These are phyloP conservation scores for Drosophila dunni DNA, from an alignment of 1,140 invertebrate species.

Conservation along the genomic window DNA sequence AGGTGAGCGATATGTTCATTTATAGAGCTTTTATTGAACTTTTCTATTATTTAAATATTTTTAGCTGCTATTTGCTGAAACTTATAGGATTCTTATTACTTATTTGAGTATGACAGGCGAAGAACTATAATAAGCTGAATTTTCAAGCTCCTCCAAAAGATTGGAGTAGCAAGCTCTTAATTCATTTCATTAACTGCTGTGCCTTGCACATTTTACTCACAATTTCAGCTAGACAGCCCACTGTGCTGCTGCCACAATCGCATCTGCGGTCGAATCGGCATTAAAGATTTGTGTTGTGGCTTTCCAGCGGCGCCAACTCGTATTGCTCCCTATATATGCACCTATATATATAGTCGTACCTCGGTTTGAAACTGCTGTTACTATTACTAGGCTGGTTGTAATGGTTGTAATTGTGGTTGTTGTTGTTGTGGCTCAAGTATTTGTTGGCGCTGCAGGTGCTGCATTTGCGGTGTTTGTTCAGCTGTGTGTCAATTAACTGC, in stretches of 20 bases:
- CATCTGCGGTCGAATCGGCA: constrained; percentile 66
- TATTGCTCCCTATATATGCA: too few relatives aligned
- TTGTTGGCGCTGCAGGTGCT: constrained; percentile 12
- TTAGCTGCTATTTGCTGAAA: too few relatives aligned
- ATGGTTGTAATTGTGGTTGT: neutral
- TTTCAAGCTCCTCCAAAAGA: too few relatives aligned
- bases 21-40: too few relatives aligned
- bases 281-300: constrained; percentile 80
- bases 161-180: too few relatives aligned
- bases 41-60: too few relatives aligned
- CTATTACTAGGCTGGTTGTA: constrained; percentile 10
- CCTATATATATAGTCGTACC: constrained; percentile 17
- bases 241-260: constrained; percentile 45
- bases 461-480: constrained; percentile 60
- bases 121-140: too few relatives aligned
- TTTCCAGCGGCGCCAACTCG: constrained; percentile 52
- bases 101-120: too few relatives aligned
- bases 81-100: too few relatives aligned
- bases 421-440: neutral
- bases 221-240: constrained; percentile 7
- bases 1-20: too few relatives aligned
- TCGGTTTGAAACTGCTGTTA: constrained; percentile 30
- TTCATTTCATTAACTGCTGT: too few relatives aligned
- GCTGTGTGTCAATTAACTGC: constrained; percentile 73
- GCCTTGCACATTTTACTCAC: neutral